Evolutionary conservation across 1,140 invertebrate species (phyloP).

Genomic region (Pseudoatta argentina): DNA sequence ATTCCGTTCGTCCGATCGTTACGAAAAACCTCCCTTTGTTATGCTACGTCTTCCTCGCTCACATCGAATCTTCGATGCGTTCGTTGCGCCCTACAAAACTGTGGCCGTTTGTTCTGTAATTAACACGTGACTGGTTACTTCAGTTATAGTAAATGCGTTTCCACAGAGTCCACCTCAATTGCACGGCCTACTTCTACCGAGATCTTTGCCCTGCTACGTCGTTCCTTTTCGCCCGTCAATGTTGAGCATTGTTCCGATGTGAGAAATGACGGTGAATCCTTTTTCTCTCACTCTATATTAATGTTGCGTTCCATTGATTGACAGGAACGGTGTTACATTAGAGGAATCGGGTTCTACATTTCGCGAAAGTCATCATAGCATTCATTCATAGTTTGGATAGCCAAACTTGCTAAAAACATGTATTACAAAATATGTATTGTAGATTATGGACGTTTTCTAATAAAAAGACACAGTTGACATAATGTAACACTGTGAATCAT

Average conservation of each 20-base stretch:
- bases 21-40: neutral
- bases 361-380: neutral
- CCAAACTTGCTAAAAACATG: too few species aligned
- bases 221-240: slow-evolving; percentile 18
- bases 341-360: neutral
- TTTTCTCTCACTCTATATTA: neutral
- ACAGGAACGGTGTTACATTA: neutral
- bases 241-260: slow-evolving; percentile 34
- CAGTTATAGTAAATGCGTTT: slow-evolving; percentile 70
- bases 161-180: slow-evolving; percentile 77
- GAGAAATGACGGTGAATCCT: slow-evolving; percentile 18
- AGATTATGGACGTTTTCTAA: too few species aligned
- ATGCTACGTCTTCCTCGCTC: neutral
- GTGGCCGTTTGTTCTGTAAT: slow-evolving; percentile 82
- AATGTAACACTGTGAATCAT: too few species aligned
- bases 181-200: slow-evolving; percentile 80
- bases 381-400: too few species aligned
- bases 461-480: too few species aligned
- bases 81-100: slow-evolving; percentile 73
- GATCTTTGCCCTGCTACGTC: slow-evolving; percentile 28
- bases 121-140: slow-evolving; percentile 78
- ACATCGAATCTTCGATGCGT: slow-evolving; percentile 8
- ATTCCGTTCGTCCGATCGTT: neutral
- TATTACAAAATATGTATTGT: too few species aligned
- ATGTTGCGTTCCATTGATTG: neutral